Base-by-base conservation (phyloP, 2,888 invertebrate species). In the Prosopocoilus inquinatus region DNA sequence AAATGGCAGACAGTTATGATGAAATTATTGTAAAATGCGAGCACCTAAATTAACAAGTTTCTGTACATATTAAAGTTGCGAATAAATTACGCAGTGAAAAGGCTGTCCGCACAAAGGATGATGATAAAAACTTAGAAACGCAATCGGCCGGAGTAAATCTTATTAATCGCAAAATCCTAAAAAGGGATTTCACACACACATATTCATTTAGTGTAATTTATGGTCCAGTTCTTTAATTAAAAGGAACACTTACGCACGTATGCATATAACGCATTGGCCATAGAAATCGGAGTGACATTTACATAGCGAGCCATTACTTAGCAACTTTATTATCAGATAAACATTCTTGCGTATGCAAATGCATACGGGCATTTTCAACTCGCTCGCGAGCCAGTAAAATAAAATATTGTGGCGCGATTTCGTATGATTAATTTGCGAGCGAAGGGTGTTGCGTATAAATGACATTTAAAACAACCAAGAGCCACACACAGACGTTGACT, bases 401-500 rank as follows among this genome's bases (percentile, higher is more conserved):
- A 47, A 47, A 47, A 34, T 32, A 16, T 32, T 32, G 33, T 32
- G 32, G 15, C 47, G 15, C 9, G 33, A 34, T 47, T 34, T 20
- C 13, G 45, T 55, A 55, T 61, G 61, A 61, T 61, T 61, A 61
- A 61, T 61, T 57, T 35, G 49, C 54, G 41, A 60, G 58, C 53
- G 61, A 65, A 62, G 65, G 63, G 65, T 60, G 66, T 60, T 62
- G 54, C 63, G 62, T 67, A 65, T 60, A 67, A 66, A 67, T 65
- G 67, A 66, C 68, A 67, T 68, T 69, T 68, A 67, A 68, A 65
- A 70, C 65, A 66, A 66, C 66, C 67, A 66, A 67, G 64, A 68
- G 69, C 66, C 66, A 68, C 66, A 67, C 67, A 67, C 64, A 69
- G 72, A 72, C 72, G 65, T 70, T 72, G 72, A 72, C 70, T 70